Base-by-base conservation (phyloP, 2,113 vertebrate species). In the Pelvicachromis taeniatus region DNA sequence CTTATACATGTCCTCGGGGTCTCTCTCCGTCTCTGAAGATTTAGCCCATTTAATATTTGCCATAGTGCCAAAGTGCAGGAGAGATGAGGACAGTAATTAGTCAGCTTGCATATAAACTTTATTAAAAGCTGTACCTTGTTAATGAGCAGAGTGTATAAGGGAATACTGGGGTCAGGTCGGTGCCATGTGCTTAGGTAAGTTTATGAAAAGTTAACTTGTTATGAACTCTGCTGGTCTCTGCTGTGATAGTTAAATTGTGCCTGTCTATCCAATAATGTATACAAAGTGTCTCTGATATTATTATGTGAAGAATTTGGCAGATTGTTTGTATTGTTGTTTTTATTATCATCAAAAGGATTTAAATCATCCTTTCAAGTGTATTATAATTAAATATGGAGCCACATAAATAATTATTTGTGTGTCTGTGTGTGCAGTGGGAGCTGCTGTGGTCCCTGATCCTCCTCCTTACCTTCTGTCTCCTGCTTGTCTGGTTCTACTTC, bases 401-500 rank as follows among this genome's bases (percentile, higher is more conserved):
- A 75, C 9, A 48, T 14, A 38, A 82, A 63, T 65, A 45, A 78
- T 63, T n/a, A 5, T 14, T 38, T 78, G n/a, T 78, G 2, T 87
- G 2, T 0, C 45, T 87, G 38, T 68, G 31, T 88, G 2, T 0
- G 2, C 96, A 98, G 99, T 99, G 99, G 99, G 99, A 99, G 86
- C 95, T 97, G 55, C 95, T 99, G 78, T 99, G 99, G 99, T 97
- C 98, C 90, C 83, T 98, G 90, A 96, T 99, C 92, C 97, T 99
- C 92, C 95, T 96, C 77, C 92, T 96, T 7, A 97, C 98, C 87
- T 99, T 99, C 82, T 96, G 96, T 88, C 95, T 99, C 93, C 96
- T 98, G 1, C 96, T 99, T 85, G 91, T 97, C 82, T 99, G 98
- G 98, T 98, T 98, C 92, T 99, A 99, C 94, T 99, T 99, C 95